Conservation (phyloP, 2,888 invertebrate species). For the Hemistola chrysoprasaria region DNA sequence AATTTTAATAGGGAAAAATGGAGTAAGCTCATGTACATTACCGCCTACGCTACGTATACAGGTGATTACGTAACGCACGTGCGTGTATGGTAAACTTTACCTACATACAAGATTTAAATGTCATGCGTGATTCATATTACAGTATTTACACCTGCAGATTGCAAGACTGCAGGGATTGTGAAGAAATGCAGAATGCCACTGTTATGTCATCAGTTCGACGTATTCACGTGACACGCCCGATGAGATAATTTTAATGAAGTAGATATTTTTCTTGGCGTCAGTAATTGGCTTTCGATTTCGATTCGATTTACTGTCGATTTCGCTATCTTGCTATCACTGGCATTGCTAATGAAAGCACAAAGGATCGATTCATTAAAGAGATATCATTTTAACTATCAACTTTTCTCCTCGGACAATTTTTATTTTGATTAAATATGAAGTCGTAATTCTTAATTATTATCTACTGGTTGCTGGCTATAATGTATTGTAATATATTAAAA, state of each 20-base stretch:
- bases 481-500: no score
- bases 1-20: no score
- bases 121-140: conserved; percentile 19
- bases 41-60: neutral
- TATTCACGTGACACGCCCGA: conserved; percentile 26
- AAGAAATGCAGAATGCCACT: conserved; percentile 21
- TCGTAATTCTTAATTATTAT: no score
- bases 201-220: conserved; percentile 23
- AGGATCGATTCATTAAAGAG: conserved; percentile 36
- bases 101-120: conserved; percentile 5
- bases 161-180: conserved; percentile 23
- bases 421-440: neutral
- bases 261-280: conserved; percentile 40
- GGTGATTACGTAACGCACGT: conserved; percentile 2
- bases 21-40: no score
- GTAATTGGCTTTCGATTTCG: conserved; percentile 50
- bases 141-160: conserved; percentile 21
- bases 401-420: conserved; percentile 4
- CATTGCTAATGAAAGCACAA: conserved; percentile 32
- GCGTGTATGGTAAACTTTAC: neutral
- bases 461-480: no score
- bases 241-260: conserved; percentile 43
- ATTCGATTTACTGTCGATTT: conserved; percentile 38
- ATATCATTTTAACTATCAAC: conserved; percentile 22
- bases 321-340: conserved; percentile 36